Evolutionary conservation across 2,888 invertebrate genomes (phyloP).

Genomic region (Belgica antarctica): DNA sequence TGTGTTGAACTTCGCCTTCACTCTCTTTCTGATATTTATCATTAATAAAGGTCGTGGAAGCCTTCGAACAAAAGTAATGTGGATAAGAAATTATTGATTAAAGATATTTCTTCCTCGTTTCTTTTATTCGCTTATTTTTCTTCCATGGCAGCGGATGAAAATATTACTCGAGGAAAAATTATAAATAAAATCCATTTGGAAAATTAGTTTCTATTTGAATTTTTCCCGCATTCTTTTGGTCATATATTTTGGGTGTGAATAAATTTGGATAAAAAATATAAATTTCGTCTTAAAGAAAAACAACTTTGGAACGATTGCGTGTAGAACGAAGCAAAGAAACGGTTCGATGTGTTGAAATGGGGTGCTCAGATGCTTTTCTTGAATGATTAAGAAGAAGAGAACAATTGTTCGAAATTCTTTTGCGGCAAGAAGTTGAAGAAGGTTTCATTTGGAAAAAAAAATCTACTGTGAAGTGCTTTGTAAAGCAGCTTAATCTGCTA

Average conservation of each 20-base stretch:
- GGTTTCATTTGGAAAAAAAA: too few relatives aligned
- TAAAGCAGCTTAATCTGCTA: too few relatives aligned
- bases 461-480: too few relatives aligned
- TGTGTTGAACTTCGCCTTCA: not conserved
- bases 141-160: not conserved
- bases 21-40: not conserved
- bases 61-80: conserved; percentile 28
- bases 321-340: not conserved
- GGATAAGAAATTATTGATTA: conserved; percentile 37
- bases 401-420: not conserved
- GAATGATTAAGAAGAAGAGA: not conserved
- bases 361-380: not conserved
- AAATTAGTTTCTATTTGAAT: conserved; percentile 41
- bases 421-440: too few relatives aligned
- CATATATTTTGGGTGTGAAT: conserved; percentile 38
- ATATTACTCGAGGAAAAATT: conserved; percentile 25
- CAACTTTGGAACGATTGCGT: not conserved
- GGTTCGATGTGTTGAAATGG: too few relatives aligned
- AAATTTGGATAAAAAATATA: conserved; percentile 41
- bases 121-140: too few relatives aligned
- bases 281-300: not conserved
- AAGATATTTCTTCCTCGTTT: conserved; percentile 12
- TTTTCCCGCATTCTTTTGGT: conserved; percentile 39
- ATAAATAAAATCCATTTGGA: conserved; percentile 43
- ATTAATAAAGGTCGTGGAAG: not conserved